Evolutionary conservation across 2,888 invertebrate species (phyloP).

Genomic region (Limnephilus auricula): DNA sequence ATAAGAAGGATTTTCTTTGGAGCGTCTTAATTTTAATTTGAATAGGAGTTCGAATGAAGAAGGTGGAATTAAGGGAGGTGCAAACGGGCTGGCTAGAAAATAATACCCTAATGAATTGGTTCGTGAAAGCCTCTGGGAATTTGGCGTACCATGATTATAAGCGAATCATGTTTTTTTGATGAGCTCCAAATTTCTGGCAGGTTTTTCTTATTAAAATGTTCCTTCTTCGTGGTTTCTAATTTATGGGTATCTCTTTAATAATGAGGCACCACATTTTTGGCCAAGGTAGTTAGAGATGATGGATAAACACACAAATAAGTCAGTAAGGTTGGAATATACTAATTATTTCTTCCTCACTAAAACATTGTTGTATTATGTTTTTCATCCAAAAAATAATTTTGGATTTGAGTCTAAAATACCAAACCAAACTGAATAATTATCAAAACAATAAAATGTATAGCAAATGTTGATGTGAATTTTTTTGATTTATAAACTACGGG

Average conservation of each 20-base stretch:
- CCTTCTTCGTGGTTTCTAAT: background rate
- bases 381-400: too few species aligned
- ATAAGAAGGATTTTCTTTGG: constrained; percentile 51
- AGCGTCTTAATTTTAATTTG: constrained; percentile 54
- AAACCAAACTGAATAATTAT: too few species aligned
- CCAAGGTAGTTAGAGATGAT: too few species aligned
- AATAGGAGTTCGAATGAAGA: constrained; percentile 41
- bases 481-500: too few species aligned
- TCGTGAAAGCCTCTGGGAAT: constrained; percentile 44
- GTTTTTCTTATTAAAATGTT: background rate
- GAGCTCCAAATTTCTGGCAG: background rate
- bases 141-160: constrained; percentile 24
- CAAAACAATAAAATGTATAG: too few species aligned
- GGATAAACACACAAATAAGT: too few species aligned
- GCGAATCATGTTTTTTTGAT: background rate
- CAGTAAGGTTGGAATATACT: too few species aligned
- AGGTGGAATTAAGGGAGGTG: constrained; percentile 39
- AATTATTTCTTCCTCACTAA: too few species aligned
- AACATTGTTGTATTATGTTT: too few species aligned
- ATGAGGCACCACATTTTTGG: background rate
- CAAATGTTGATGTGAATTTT: too few species aligned
- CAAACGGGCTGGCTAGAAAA: constrained; percentile 17
- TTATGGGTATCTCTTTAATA: background rate
- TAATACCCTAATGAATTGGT: constrained; percentile 50
- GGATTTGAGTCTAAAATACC: too few species aligned